Base-by-base conservation (phyloP, 2,797 vertebrate species). In the Characodon lateralis region DNA sequence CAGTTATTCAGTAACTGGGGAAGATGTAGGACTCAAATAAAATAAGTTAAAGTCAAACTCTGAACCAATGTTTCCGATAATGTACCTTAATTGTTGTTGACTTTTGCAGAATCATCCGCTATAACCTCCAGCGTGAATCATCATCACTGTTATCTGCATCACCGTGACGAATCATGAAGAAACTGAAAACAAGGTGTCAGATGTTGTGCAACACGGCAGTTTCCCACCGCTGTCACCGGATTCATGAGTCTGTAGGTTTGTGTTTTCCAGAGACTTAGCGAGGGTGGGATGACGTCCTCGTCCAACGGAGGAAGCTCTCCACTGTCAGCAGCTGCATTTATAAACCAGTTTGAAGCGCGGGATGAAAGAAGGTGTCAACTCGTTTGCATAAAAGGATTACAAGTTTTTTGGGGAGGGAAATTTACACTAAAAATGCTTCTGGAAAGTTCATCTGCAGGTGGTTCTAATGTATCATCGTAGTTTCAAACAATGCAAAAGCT, bases 241-340 rank as follows among this genome's bases (percentile, higher is more conserved):
- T 87, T 71, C 85, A 83, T 39, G 80, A 85, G 80, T 87, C 74
- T 80, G 85, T 74, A 74, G 80, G 82, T 83, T 72, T 63, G 71
- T 85, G 88, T 84, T 83, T 84, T 79, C 78, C 73, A 78, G 76
- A 78, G 89, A 66, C 85, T 91, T 80, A 90, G 77, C 18, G 65
- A 87, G 88, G 89, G 88, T 24, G 79, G 85, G 84, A 84, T 89
- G 80, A 89, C 86, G 83, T 86, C 80, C 88, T 91, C 89, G 87
- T 89, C 91, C 91, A 91, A 90, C 88, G 80, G 71, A 88, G 84
- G 83, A 87, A 89, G 85, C 77, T 46, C 51, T 68, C 79, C 65
- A 75, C 77, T 85, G 88, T 91, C 88, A 88, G 82, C 87, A 6
- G 77, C 82, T 77, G 81, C 76, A 87, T 91, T 77, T 89, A 78